phyloP scores from a whole-genome alignment of 2,113 vertebrate genomes.

The Ceyx margarethae region DNA sequence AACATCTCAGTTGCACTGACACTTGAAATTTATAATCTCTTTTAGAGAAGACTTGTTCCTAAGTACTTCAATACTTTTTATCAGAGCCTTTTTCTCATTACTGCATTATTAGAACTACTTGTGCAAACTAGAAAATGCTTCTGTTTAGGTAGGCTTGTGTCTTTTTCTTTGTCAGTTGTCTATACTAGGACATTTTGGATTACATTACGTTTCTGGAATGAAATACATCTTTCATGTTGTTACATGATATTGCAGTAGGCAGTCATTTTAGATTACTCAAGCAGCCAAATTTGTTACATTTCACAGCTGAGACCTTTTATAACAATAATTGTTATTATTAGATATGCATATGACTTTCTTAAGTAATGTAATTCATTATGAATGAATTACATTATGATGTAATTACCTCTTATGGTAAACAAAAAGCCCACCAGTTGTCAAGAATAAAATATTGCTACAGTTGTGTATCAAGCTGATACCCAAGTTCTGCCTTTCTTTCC shows the following conservation, averaged over 20 bases:
- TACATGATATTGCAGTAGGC: not conserved
- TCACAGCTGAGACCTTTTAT: not conserved
- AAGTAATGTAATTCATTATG: not conserved
- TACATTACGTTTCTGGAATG: not conserved
- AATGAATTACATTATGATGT: too few relatives aligned
- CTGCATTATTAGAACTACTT: not conserved
- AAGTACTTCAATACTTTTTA: not conserved
- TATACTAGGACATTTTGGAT: not conserved
- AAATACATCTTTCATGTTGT: not conserved
- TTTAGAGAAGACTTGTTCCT: not conserved
- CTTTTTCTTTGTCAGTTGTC: not conserved
- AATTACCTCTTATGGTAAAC: not conserved
- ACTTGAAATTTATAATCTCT: not conserved
- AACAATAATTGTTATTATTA: not conserved
- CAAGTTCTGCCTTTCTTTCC: not conserved
- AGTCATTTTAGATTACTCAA: not conserved
- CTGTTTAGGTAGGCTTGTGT: not conserved
- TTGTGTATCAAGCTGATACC: not conserved
- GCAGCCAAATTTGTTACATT: not conserved
- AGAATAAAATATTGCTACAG: not conserved
- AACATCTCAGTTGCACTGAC: not conserved
- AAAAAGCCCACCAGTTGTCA: not conserved
- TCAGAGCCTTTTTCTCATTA: not conserved
- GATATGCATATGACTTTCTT: not conserved
- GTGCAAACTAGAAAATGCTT: not conserved